These are phyloP conservation scores for Benthosema pterotum DNA, from an alignment of 2,797 vertebrate species.

Conservation along the genomic window DNA sequence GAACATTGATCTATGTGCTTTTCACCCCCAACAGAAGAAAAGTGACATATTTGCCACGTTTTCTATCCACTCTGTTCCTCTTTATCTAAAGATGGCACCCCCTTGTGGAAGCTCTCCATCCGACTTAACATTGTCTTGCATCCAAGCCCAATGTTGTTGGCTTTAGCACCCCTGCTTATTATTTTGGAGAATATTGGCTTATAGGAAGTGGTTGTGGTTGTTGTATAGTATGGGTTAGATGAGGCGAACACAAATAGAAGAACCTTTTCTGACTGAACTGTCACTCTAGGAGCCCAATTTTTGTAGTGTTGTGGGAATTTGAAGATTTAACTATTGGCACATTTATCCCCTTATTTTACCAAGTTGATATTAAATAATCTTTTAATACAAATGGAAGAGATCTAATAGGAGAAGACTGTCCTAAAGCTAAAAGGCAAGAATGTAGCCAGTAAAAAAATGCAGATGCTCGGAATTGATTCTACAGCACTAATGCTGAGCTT, in stretches of 20 bases:
- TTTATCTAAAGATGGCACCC: background rate
- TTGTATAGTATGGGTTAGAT: background rate
- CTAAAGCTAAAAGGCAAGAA: slow-evolving; percentile 16
- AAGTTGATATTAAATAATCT: too few relatives aligned
- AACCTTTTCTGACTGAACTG: slow-evolving; percentile 3
- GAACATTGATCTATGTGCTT: slow-evolving; percentile 1
- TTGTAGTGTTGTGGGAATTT: too few relatives aligned
- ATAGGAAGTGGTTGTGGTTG: background rate
- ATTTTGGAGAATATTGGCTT: background rate
- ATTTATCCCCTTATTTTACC: too few relatives aligned
- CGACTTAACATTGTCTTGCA: slow-evolving; percentile 1
- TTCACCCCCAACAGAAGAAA: too few relatives aligned
- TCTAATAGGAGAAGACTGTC: slow-evolving; percentile 2
- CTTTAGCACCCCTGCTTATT: slow-evolving; percentile 61
- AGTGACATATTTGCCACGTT: too few relatives aligned
- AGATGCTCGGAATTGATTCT: slow-evolving; percentile 12
- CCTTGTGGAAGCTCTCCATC: slow-evolving; percentile 5
- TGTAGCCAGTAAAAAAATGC: slow-evolving; percentile 1
- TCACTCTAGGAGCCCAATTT: background rate
- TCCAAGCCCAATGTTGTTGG: slow-evolving; percentile 40
- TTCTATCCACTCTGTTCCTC: background rate
- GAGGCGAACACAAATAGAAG: background rate
- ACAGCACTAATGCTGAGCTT: background rate
- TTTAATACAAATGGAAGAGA: background rate
- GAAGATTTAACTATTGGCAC: too few relatives aligned